Evolutionary conservation across 2,113 vertebrate species (phyloP).

Genomic region (Antigone vipio): DNA sequence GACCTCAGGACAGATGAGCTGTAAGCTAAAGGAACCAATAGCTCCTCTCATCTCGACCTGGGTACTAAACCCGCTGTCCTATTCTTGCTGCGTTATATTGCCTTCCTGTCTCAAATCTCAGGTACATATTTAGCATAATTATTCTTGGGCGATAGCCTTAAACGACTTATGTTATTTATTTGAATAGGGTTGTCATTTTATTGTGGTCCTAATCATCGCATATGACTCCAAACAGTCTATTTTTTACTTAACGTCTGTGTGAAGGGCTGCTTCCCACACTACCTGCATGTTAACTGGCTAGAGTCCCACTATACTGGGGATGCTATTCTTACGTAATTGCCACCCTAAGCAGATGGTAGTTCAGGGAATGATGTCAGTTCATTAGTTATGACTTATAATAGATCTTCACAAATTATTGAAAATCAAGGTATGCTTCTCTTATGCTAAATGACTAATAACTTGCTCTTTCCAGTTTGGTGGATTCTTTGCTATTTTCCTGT

Average conservation of each 20-base stretch:
- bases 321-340: conserved; percentile 55
- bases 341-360: conserved; percentile 15
- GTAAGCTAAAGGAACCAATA: background rate
- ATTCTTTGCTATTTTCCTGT: background rate
- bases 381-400: conserved; percentile 28
- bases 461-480: background rate
- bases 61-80: background rate
- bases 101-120: background rate
- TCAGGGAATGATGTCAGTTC: conserved; percentile 10
- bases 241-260: conserved; percentile 54
- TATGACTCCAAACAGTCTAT: conserved; percentile 2
- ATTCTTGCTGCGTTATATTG: background rate
- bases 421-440: background rate
- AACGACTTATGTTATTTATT: conserved; percentile 21
- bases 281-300: conserved; percentile 12
- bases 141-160: background rate
- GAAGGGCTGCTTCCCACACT: conserved; percentile 50
- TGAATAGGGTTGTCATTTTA: conserved; percentile 1
- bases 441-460: background rate
- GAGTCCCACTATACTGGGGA: background rate
- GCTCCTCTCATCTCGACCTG: background rate
- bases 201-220: conserved; percentile 4
- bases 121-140: background rate
- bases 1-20: background rate
- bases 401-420: background rate